phyloP scores from a whole-genome alignment of 2,888 invertebrate genomes.

The Acanthosepion pharaonis region DNA sequence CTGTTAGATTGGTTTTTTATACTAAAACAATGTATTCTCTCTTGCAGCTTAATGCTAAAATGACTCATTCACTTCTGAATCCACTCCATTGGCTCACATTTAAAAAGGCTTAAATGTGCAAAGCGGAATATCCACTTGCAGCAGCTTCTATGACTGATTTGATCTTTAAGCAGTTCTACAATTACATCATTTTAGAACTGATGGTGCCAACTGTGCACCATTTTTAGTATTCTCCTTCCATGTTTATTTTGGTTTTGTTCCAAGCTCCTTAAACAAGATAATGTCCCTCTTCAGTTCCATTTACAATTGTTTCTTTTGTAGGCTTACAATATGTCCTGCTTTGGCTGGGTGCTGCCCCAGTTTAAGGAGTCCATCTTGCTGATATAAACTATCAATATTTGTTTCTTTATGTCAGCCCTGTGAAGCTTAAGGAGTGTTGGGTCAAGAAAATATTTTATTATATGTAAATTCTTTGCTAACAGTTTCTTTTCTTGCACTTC shows the following conservation, averaged over 20 bases:
- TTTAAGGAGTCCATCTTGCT: too few species aligned
- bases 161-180: background rate
- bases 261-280: slow-evolving; percentile 16
- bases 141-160: background rate
- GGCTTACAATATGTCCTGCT: too few species aligned
- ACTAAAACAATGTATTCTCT: background rate
- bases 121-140: background rate
- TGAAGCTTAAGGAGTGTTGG: too few species aligned
- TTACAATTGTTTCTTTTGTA: background rate
- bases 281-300: background rate
- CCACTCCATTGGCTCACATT: background rate
- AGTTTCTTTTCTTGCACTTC: too few species aligned
- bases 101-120: background rate
- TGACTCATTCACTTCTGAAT: background rate
- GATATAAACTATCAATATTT: too few species aligned
- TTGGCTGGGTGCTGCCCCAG: too few species aligned
- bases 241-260: background rate
- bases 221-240: background rate
- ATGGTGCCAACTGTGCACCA: background rate
- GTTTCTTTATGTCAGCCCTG: too few species aligned
- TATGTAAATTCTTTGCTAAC: too few species aligned
- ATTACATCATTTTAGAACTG: background rate
- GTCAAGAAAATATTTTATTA: too few species aligned
- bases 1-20: background rate
- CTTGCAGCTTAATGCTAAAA: background rate